Percentiles rank a stretch among this genome's conserved stretches.
These are phyloP conservation scores for Aselliscus stoliczkanus DNA, from an alignment of 2,797 vertebrate species.

Conservation along the genomic window DNA sequence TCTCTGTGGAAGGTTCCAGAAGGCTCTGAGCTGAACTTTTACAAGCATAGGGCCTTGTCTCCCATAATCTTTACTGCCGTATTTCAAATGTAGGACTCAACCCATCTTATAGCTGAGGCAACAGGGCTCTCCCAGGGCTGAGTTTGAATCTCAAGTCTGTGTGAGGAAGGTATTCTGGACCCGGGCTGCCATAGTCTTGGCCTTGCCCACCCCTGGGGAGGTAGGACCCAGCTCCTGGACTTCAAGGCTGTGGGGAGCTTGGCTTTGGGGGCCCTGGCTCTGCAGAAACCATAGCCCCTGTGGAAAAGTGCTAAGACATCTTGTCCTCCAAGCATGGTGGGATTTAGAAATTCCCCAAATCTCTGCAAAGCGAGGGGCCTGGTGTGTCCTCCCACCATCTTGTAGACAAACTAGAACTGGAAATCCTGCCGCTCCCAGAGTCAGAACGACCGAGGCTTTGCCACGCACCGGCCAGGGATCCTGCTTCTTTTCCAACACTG, in stretches of 20 bases:
- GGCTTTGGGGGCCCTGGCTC: background rate
- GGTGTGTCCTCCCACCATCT: background rate
- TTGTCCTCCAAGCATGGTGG: rapidly evolving
- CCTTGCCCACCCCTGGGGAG: background rate
- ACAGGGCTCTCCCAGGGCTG: background rate
- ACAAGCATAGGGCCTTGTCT: rapidly evolving
- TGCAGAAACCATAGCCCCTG: background rate
- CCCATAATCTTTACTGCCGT: background rate
- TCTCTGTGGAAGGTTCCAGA: background rate
- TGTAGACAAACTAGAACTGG: background rate
- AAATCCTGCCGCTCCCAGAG: background rate
- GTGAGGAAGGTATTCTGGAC: background rate
- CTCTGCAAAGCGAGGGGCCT: background rate
- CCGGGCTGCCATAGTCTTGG: background rate
- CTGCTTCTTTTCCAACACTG: background rate
- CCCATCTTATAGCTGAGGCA: background rate
- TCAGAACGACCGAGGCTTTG: rapidly evolving
- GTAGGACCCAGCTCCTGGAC: background rate
- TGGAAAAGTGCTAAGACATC: background rate
- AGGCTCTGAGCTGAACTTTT: background rate
- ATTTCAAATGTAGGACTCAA: background rate
- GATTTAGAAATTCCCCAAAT: too few species aligned
- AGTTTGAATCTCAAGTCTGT: background rate
- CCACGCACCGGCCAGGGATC: rapidly evolving
- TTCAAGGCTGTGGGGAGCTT: background rate